Conservation (phyloP, 2,888 invertebrate genomes). For the Arenicola marina region DNA sequence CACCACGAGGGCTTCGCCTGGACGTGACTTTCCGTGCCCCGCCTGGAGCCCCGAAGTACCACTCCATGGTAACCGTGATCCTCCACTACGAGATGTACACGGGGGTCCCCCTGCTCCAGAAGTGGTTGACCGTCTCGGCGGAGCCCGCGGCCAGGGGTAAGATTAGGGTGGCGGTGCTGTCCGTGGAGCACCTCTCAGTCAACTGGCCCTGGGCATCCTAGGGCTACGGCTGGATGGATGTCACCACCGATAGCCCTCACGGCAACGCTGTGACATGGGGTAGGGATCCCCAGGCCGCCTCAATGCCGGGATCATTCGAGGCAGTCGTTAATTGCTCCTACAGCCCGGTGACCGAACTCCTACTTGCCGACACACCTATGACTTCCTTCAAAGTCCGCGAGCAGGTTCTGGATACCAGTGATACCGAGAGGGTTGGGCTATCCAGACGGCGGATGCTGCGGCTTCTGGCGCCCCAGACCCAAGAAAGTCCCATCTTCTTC, state of each 20-base stretch:
- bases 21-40: conserved; percentile 25
- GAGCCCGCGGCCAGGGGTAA: background rate
- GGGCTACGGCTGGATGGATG: conserved; percentile 26
- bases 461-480: conserved; percentile 36
- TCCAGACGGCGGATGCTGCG: conserved; percentile 22
- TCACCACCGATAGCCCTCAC: conserved; percentile 29
- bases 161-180: conserved; percentile 20
- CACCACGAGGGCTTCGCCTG: conserved; percentile 27
- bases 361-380: conserved; percentile 9
- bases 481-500: conserved; percentile 36
- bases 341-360: conserved; percentile 7
- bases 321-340: conserved; percentile 29
- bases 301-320: conserved; percentile 33
- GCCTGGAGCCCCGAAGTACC: conserved; percentile 19
- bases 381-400: conserved; percentile 30
- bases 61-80: conserved; percentile 22
- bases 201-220: conserved; percentile 29
- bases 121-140: conserved; percentile 26
- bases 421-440: conserved; percentile 28
- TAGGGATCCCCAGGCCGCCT: conserved; percentile 17
- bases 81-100: conserved; percentile 36
- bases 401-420: conserved; percentile 25
- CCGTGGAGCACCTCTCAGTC: conserved; percentile 29
- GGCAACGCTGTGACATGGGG: conserved; percentile 26
- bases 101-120: conserved; percentile 31